Percentiles rank a stretch among this genome's conserved stretches.
These are phyloP conservation scores for Cerastis leucographa DNA, from an alignment of 2,888 invertebrate species.

Conservation along the genomic window DNA sequence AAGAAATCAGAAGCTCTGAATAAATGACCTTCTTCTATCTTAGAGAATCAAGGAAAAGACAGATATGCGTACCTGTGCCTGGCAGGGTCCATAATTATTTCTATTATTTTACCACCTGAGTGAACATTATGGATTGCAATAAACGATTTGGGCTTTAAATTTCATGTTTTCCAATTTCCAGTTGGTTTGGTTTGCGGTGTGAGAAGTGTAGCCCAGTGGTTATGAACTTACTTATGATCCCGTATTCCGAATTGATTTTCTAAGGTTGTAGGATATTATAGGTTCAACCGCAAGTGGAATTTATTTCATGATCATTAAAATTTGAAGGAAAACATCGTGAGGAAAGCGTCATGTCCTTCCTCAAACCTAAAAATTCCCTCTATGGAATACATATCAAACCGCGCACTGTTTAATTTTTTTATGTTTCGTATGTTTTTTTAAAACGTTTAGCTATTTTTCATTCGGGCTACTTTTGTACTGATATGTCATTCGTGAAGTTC, in stretches of 20 bases:
- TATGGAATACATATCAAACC: too few species aligned
- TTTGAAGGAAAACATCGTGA: too few species aligned
- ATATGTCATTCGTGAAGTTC: background rate
- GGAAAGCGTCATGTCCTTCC: background rate
- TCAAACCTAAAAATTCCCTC: background rate
- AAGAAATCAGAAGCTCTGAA: background rate
- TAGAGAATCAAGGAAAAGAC: background rate
- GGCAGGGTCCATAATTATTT: too few species aligned
- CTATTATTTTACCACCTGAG: too few species aligned
- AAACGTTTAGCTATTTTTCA: background rate
- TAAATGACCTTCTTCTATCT: background rate
- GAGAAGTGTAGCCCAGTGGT: too few species aligned
- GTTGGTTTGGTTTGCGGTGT: background rate
- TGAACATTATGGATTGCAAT: too few species aligned
- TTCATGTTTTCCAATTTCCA: background rate
- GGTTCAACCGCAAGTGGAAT: background rate
- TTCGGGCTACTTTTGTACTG: constrained; percentile 5
- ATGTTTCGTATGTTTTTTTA: too few species aligned
- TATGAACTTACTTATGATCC: too few species aligned
- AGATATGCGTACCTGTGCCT: background rate
- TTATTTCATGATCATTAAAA: background rate
- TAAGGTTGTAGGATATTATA: background rate
- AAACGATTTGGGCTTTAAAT: too few species aligned
- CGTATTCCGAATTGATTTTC: background rate
- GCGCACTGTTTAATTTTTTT: too few species aligned